Base-by-base conservation (phyloP, 2,888 invertebrate species). In the Lymantria dispar region DNA sequence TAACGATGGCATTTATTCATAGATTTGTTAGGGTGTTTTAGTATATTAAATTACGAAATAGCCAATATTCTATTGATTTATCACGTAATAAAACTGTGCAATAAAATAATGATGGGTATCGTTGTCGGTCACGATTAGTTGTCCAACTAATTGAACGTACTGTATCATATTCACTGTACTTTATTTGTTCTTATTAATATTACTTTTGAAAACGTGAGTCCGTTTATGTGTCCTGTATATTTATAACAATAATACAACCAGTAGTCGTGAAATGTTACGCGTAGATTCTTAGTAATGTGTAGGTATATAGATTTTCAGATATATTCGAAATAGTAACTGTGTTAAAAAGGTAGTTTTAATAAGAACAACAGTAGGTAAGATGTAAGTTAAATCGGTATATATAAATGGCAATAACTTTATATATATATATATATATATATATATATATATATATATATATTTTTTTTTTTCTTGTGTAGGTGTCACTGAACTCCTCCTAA, bases 51-150 rank as follows among this genome's bases (percentile, higher is more conserved):
- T 59, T 54, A 41, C 47, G 46, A 64, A 56, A 57, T 29, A 9
- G 44, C 11, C 48, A 29, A 51, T 44, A 39, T 43, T 31, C 11
- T 56, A 54, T 60, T 48, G 52, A 45, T 36, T 47, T 56, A 53
- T 56, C 52, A 47, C 48, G 47, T 51, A 56, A 56, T 55, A 54
- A 33, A 60, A 48, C 38, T 50, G 42, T 31, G 54, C 50, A 56
- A 61, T 67, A 56, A 68, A 58, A 52, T 60, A 54, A 58, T 60
- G 56, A 61, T 56, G 58, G 48, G 45, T 39, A 59, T 50, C 67
- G 60, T 62, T 58, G 64, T 61, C 47, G 55, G 54, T 70, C 70
- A 70, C 70, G 70, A 66, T 47, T 61, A 42, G 40, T 51, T 45
- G 45, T 45, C 48, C 42, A 38, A 38, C 38, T 38, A 38, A 38